Evolutionary conservation across 2,113 vertebrate genomes (phyloP).

Genomic region (Psilopsiagon aurifrons): DNA sequence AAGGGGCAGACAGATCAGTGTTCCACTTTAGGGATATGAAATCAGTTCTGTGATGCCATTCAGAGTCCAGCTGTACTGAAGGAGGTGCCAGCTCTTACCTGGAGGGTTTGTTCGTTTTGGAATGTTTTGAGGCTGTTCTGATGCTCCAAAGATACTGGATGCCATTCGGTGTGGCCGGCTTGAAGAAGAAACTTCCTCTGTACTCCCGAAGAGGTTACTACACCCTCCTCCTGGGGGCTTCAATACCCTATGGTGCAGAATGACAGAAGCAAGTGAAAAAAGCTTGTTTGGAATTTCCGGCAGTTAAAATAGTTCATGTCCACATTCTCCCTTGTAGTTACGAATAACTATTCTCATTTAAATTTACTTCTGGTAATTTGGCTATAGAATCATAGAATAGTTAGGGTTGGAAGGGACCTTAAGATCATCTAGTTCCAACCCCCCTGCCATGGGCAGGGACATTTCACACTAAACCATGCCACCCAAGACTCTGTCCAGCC

Average conservation of each 20-base stretch:
- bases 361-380: not conserved
- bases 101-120: conserved; percentile 91
- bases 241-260: conserved; percentile 76
- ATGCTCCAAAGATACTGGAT: conserved; percentile 86
- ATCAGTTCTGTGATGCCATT: not conserved
- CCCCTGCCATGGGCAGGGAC: no score
- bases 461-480: no score
- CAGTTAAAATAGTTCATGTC: not conserved
- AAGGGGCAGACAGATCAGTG: not conserved
- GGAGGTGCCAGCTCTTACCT: conserved; percentile 74
- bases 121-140: conserved; percentile 79
- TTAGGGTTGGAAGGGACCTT: no score
- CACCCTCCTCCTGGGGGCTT: conserved; percentile 90
- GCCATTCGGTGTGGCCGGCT: conserved; percentile 86
- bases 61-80: not conserved
- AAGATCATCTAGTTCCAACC: no score
- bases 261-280: not conserved
- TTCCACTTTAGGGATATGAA: not conserved
- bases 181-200: conserved; percentile 79
- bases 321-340: not conserved
- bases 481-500: no score
- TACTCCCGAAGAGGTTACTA: conserved; percentile 84
- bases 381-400: not conserved
- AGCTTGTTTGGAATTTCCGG: not conserved
- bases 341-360: not conserved